A percentile compares a stretch with the other conserved stretches of the same genome.
Conservation (phyloP, 1,140 invertebrate genomes). For the Zaprionus ornatus region DNA sequence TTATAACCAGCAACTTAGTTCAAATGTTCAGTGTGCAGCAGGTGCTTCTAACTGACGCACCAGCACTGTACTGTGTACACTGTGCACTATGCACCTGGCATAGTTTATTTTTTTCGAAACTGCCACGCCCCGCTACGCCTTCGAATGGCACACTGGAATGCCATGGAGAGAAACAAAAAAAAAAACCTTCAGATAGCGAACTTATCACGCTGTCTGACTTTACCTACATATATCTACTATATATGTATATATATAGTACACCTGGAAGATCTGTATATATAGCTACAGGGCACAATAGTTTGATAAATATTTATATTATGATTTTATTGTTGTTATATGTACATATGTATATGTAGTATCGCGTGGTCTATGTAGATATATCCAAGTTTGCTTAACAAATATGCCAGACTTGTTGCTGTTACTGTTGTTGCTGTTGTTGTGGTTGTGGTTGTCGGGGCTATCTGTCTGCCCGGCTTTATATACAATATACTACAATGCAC, state of each 20-base stretch:
- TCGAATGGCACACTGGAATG: neutral
- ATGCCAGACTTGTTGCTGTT: conserved; percentile 12
- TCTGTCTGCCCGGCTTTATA: conserved; percentile 10
- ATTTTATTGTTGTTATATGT: conserved; percentile 34
- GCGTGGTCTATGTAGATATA: conserved; percentile 3
- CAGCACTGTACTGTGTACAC: neutral
- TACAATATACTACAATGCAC: conserved; percentile 10
- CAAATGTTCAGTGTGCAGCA: no score
- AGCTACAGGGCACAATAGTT: conserved; percentile 7
- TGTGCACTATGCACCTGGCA: neutral
- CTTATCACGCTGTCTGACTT: neutral
- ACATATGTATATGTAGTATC: conserved; percentile 4
- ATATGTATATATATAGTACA: conserved; percentile 12
- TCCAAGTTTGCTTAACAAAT: conserved; percentile 26
- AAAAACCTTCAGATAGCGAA: conserved; percentile 1
- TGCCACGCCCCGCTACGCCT: neutral
- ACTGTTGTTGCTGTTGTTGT: no score
- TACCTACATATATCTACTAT: neutral
- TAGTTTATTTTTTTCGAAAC: neutral
- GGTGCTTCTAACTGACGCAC: neutral
- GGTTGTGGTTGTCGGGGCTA: neutral
- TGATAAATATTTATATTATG: conserved; percentile 46
- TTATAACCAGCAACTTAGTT: no score
- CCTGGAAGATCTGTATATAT: conserved; percentile 2
- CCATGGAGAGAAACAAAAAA: neutral